A percentile compares a stretch with the other conserved stretches of the same genome.
phyloP scores from a whole-genome alignment of 2,113 vertebrate genomes.

The Promerops cafer region DNA sequence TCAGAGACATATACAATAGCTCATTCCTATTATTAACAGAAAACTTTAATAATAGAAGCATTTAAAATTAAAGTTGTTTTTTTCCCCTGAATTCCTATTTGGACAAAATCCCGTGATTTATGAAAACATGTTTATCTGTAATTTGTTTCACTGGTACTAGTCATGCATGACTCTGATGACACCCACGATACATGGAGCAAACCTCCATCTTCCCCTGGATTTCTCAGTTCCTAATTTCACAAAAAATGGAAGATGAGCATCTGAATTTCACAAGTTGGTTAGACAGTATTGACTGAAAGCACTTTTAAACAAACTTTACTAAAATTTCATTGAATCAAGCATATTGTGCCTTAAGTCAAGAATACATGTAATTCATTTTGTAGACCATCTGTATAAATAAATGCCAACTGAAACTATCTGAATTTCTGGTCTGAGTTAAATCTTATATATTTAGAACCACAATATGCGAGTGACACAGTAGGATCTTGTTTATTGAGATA shows the following conservation, averaged over 20 bases:
- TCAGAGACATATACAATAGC: neutral
- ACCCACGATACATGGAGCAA: neutral
- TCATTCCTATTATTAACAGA: neutral
- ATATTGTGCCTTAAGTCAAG: slow-evolving; percentile 40
- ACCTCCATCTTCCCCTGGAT: neutral
- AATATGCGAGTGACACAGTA: slow-evolving; percentile 21
- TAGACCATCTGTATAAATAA: slow-evolving; percentile 56
- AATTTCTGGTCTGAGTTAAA: slow-evolving; percentile 43
- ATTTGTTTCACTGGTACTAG: neutral
- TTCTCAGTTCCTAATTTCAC: neutral
- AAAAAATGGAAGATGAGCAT: neutral
- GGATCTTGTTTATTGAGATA: slow-evolving; percentile 71
- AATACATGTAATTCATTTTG: slow-evolving; percentile 54
- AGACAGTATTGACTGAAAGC: neutral
- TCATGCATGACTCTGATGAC: neutral
- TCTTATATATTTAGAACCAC: slow-evolving; percentile 56
- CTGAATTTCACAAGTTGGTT: neutral
- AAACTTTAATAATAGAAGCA: neutral
- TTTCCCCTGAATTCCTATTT: neutral
- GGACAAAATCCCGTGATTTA: neutral
- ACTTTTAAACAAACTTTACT: neutral
- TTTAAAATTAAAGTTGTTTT: neutral
- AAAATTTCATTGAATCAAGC: slow-evolving; percentile 13
- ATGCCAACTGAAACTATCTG: slow-evolving; percentile 46
- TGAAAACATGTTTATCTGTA: neutral